Evolutionary conservation across 1,140 invertebrate genomes (phyloP).

Genomic region (Caenorhabditis remanei): DNA sequence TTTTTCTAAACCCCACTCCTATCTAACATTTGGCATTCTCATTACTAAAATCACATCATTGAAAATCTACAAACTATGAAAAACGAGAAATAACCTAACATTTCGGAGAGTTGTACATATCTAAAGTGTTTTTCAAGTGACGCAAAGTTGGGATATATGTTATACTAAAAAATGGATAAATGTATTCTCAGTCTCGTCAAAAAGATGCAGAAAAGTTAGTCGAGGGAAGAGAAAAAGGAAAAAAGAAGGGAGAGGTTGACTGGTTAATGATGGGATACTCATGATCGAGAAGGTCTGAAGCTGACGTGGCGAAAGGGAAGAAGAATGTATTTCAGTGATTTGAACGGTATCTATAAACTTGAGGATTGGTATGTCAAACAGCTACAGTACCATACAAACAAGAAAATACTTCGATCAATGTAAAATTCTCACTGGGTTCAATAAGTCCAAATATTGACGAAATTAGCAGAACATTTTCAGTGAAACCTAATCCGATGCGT

Average conservation of each 20-base stretch:
- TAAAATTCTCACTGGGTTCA: too few relatives aligned
- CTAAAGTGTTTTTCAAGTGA: not conserved
- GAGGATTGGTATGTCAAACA: not conserved
- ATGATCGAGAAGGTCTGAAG: not conserved
- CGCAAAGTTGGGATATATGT: not conserved
- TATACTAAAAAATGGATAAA: slow-evolving; percentile 49
- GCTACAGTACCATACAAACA: too few relatives aligned
- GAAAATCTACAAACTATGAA: not conserved
- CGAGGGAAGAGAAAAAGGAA: not conserved
- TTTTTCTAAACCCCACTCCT: too few relatives aligned
- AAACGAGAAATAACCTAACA: not conserved
- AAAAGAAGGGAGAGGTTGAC: slow-evolving; percentile 23
- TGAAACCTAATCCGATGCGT: too few relatives aligned
- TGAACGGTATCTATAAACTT: not conserved
- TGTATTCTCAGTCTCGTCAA: slow-evolving; percentile 36
- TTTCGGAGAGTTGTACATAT: not conserved
- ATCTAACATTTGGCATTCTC: too few relatives aligned
- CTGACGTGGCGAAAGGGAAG: not conserved
- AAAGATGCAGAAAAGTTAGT: slow-evolving; percentile 19
- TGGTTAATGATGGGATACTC: slow-evolving; percentile 43
- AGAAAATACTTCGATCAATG: too few relatives aligned
- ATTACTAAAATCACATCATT: too few relatives aligned
- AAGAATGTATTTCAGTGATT: not conserved
- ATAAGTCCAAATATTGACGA: too few relatives aligned
- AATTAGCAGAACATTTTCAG: too few relatives aligned